Percentiles rank a stretch among this genome's conserved stretches.
These are phyloP conservation scores for Garra rufa DNA, from an alignment of 2,113 vertebrate genomes.

Conservation along the genomic window DNA sequence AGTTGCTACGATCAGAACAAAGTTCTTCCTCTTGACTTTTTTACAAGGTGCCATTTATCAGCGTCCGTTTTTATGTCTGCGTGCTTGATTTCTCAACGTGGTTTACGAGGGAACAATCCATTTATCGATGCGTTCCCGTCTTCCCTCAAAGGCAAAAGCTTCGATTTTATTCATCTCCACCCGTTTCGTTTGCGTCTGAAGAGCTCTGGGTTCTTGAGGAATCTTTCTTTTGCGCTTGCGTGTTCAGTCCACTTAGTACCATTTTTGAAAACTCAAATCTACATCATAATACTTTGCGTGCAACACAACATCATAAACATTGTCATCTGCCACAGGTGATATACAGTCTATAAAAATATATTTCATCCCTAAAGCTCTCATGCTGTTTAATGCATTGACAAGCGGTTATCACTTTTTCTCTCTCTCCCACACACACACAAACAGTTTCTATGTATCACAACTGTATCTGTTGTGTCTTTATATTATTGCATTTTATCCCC, in stretches of 20 bases:
- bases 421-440: not conserved
- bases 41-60: not conserved
- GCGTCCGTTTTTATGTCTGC: not conserved
- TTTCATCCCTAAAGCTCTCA: constrained; percentile 37
- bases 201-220: not conserved
- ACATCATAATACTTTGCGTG: constrained; percentile 56
- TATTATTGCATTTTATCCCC: constrained; percentile 48
- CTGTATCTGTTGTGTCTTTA: constrained; percentile 15
- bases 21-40: not conserved
- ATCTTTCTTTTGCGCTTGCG: not conserved
- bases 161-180: not conserved
- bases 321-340: constrained; percentile 41
- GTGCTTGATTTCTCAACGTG: not conserved
- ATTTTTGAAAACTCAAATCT: constrained; percentile 38
- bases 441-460: constrained; percentile 1
- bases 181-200: not conserved
- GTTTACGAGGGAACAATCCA: not conserved
- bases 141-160: constrained; percentile 1
- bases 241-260: constrained; percentile 19
- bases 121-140: not conserved
- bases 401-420: not conserved
- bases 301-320: constrained; percentile 52
- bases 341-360: constrained; percentile 43
- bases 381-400: constrained; percentile 46
- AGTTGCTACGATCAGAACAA: not conserved